Evolutionary conservation across 2,888 invertebrate genomes (phyloP).

Genomic region (Drosophila quinaria): DNA sequence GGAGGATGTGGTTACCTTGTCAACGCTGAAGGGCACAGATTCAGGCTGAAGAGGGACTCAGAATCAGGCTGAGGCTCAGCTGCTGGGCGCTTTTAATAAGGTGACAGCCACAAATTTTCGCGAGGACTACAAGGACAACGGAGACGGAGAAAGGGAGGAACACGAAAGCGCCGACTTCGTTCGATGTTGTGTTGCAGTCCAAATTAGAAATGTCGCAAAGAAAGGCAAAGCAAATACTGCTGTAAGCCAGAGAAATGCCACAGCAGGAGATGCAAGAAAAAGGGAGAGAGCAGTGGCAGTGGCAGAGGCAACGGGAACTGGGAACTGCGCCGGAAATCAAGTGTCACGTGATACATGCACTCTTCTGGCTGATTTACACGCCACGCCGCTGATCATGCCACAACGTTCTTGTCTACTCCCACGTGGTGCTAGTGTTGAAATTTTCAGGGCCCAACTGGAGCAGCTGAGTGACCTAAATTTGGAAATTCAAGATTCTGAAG

Average conservation of each 20-base stretch:
- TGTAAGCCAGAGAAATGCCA: conserved; percentile 33
- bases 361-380: too few species aligned
- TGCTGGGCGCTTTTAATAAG: conserved; percentile 79
- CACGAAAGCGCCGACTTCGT: conserved; percentile 59
- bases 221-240: conserved; percentile 71
- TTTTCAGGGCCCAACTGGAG: too few species aligned
- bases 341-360: conserved; percentile 83
- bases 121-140: conserved; percentile 49
- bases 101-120: conserved; percentile 76
- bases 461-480: too few species aligned
- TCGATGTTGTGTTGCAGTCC: conserved; percentile 77
- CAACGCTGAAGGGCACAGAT: conserved; percentile 34
- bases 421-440: too few species aligned
- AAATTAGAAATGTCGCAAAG: conserved; percentile 80
- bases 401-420: too few species aligned
- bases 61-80: conserved; percentile 49
- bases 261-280: conserved; percentile 12
- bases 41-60: conserved; percentile 17
- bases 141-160: background rate
- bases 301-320: conserved; percentile 25
- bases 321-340: conserved; percentile 77
- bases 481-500: too few species aligned
- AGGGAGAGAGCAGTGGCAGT: background rate
- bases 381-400: too few species aligned
- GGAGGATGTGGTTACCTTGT: conserved; percentile 54